phyloP scores from a whole-genome alignment of 2,113 vertebrate species.

The Micromys minutus region DNA sequence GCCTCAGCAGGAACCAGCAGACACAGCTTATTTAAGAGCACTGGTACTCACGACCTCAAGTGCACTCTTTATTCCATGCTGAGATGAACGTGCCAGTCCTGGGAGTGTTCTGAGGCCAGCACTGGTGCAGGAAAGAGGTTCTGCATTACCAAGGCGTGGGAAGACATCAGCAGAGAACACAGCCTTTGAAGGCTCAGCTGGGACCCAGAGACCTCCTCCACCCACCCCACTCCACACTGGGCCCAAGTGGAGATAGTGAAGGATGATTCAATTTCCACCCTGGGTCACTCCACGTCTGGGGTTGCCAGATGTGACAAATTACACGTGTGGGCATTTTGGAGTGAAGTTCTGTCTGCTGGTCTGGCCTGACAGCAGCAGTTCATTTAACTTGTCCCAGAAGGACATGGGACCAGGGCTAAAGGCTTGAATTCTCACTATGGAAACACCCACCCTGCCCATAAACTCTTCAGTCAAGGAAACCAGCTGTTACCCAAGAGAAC shows the following conservation, averaged over 20 bases:
- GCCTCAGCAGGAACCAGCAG: neutral
- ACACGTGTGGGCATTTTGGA: conserved; percentile 73
- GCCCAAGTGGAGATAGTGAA: conserved; percentile 81
- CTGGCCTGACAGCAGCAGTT: conserved; percentile 76
- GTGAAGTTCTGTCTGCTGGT: conserved; percentile 77
- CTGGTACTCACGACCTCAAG: neutral
- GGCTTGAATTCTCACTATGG: conserved; percentile 70
- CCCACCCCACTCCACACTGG: conserved; percentile 34
- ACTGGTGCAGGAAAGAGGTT: neutral
- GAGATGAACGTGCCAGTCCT: neutral
- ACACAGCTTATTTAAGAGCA: neutral
- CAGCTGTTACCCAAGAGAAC: conserved; percentile 55
- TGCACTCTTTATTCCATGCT: neutral
- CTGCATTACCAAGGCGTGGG: neutral
- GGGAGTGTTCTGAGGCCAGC: neutral
- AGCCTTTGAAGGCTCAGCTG: neutral
- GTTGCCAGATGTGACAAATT: conserved; percentile 84
- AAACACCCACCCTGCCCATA: conserved; percentile 65
- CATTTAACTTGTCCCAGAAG: conserved; percentile 82
- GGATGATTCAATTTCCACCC: conserved; percentile 83
- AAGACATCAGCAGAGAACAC: neutral
- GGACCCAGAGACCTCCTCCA: neutral
- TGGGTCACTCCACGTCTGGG: conserved; percentile 77
- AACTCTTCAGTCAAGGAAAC: conserved; percentile 60
- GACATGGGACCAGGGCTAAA: conserved; percentile 63